Base-by-base conservation (phyloP, 2,888 invertebrate genomes). In the Tiphia femorata region DNA sequence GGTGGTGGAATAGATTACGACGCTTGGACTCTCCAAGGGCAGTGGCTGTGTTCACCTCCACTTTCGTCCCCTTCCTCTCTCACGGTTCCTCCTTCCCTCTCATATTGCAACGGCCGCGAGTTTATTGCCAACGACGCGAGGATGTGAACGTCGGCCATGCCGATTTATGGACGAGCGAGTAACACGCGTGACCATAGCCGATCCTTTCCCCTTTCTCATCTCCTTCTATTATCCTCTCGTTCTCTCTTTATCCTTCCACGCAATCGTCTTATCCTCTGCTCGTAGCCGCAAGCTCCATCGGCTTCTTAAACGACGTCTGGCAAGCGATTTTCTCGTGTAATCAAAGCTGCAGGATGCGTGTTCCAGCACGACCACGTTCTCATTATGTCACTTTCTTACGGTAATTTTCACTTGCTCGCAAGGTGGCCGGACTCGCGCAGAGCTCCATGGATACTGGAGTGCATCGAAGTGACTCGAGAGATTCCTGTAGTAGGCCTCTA, bases 81-180 rank as follows among this genome's bases (percentile, higher is more conserved):
- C 44, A 62, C 54, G 62, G 35, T 4, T 17, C 60, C 49, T 41
- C 29, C 59, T 38, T 64, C 69, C 67, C 69, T 73, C 69, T 73
- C n/a, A n/a, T 75, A 75, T 75, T 73, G 70, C 69, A 60, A 66
- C 59, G 66, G 64, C 70, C 67, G 68, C 58, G 67, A 72, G 76
- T 76, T 76, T 76, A 76, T 73, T 75, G 76, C 74, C 53, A 62
- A 58, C 60, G 49, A 65, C 56, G n/a, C n/a, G 21, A 33, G 20
- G 49, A 44, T 38, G 47, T 38, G 46, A n/a, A n/a, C 49, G 57
- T 53, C 59, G 56, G 30, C 44, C 48, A 25, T 42, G 48, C 47
- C 67, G 64, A 70, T 67, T 70, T 67, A 64, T 64, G 61, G 50
- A 49, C 25, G 14, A n/a, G n/a, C n/a, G n/a, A n/a, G n/a, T n/a